Evolutionary conservation across 2,797 vertebrate genomes (phyloP), one percentile per base, ranked within the genome.

Genomic region (Bradypodion pumilum): DNA sequence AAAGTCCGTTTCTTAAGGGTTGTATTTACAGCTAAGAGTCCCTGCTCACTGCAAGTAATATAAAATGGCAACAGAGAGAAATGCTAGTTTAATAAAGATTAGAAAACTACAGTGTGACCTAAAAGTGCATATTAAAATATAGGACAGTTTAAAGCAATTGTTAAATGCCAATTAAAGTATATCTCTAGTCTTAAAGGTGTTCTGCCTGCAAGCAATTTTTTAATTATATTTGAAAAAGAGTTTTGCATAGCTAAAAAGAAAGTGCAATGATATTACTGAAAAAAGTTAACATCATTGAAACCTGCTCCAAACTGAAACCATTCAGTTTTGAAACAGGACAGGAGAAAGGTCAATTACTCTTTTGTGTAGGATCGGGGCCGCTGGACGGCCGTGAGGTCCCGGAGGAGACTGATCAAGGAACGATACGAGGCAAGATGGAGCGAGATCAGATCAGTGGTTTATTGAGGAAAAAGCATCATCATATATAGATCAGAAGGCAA

Each of bases 31-130:
- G 91, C 94, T 92, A 93, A 82, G 81, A 91, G 86, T 27, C 62
- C 10, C 90, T 93, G 92, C 80, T 91, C 83, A 92, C 86, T 90
- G 93, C 88, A 94, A 92, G 93, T 94, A 92, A 94, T 32, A 1
- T 89, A 93, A 92, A 94, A 92, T 83, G 69, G 72, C 89, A 88
- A 89, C 77, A 87, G 86, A 87, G 91, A 89, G 92, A 86, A 92
- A 60, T 69, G 70, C 87, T 90, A 56, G 80, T 74, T 90, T 90
- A 94, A 89, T 90, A 91, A 85, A 92, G 78, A 91, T 32, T 87
- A 89, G 76, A 42, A 90, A 90, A 92, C 88, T 83, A 46, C 90
- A 85, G 92, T 90, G 93, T 94, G 66, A 68, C 0, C 66, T 60
- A 90, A 90, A 84, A 89, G 63, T 88, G 79, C 88, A 91, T 86